Base-by-base conservation (phyloP, 1,140 invertebrate species). In the Luehdorfia chinensis region DNA sequence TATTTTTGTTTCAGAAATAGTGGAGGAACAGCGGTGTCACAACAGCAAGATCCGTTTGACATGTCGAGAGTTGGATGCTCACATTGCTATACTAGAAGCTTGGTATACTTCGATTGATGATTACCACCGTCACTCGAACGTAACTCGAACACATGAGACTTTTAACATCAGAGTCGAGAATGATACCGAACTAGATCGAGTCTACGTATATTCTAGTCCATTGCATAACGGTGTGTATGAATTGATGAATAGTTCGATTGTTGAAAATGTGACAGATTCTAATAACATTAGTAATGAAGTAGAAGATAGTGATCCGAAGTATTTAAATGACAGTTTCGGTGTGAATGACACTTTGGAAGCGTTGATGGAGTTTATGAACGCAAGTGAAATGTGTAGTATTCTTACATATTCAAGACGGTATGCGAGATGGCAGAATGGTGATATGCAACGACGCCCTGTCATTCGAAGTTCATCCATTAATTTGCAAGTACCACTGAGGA, bases 1-100 rank as follows among this genome's bases (percentile, higher is more conserved):
- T n/a, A n/a, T 47, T 19, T 53, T 75, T 73, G 61, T 87, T 85
- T n/a, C 83, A 88, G 87, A 89, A 80, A 84, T 88, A 47, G 87
- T 89, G 13, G 87, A 88, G 54, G 87, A 88, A 54, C 84, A 86
- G 59, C 74, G 73, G 55, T 88, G 87, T 41, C 66, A 87, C 56
- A 75, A 87, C 54, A 73, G 62, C 49, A 75, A 81, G 50, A 85
- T 89, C 54, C 74, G 87, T 1, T 63, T 89, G 4, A 88, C 86
- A 2, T 89, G 88, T 59, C 75, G 85, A 4, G 74, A 87, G 2
- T 47, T 89, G 37, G 85, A 88, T 59, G 74, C 84, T 4, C 85
- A 87, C 51, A 83, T 89, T 16, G 88, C 87, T 1, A 67, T 89
- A 7, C 63, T 89, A 32, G 87, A 89, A 44, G 87, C 87, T 4